Evolutionary conservation across 1,140 invertebrate species (phyloP), one percentile per base, ranked within the genome.

Genomic region (Eubasilissa regina): DNA sequence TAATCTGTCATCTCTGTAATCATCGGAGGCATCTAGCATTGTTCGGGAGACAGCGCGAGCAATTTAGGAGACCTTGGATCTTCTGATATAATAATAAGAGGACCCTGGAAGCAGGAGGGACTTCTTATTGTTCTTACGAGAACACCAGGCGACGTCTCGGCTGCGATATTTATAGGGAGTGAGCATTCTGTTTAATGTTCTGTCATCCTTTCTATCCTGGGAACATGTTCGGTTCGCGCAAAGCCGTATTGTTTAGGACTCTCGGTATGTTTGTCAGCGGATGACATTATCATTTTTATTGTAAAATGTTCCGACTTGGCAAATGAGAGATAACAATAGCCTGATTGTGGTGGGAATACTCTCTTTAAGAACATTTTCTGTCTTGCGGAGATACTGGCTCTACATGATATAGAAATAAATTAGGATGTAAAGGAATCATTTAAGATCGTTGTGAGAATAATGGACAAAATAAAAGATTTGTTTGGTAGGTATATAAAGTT

Each of bases 1-100:
- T 70, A 70, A 70, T 70, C 66, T 70, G 66, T 70, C 66, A 70
- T 70, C 66, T 70, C 66, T 70, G 51, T 13, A 70, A 70, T 70
- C 66, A 70, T 70, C 19, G 45, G 66, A 70, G 47, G 66, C 66
- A 70, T 70, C 66, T 70, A 70, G 66, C 66, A 70, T 70, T 70
- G 66, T 70, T 70, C 45, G 7, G 17, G 3, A 25, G 66, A 70
- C 66, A 70, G 66, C 66, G 45, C 17, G 12, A 48, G 66, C 66
- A 70, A 70, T 70, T 70, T 70, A 70, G 66, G 66, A 53, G 66
- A 70, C 66, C 66, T 48, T 53, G 66, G 17, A 17, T 25, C 44
- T 19, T 51, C 66, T 51, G 66, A 70, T 70, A 70, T 48, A 70
- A 70, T 70, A 35, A 1, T 35, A 70, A 70, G 35, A 44, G 66